phyloP scores from a whole-genome alignment of 2,113 vertebrate species.

The Embiotoca jacksoni region DNA sequence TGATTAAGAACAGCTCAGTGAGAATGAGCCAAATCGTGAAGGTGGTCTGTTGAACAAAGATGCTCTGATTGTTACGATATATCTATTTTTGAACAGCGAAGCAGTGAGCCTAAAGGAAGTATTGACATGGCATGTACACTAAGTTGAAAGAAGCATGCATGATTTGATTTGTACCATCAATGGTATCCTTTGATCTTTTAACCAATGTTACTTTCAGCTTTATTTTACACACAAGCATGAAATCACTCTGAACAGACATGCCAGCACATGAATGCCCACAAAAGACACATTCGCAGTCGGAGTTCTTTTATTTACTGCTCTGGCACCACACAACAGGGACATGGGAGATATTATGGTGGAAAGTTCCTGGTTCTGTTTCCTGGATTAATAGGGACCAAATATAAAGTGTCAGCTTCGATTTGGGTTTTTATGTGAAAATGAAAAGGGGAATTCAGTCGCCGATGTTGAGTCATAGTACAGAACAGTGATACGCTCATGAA shows the following conservation, averaged over 20 bases:
- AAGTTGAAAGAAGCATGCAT: neutral
- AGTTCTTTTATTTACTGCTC: constrained; percentile 55
- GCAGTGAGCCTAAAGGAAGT: neutral
- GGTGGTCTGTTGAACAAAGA: neutral
- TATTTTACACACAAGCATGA: constrained; percentile 54
- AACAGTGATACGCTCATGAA: constrained; percentile 44
- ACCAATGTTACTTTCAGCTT: constrained; percentile 13
- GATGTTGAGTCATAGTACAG: constrained; percentile 38
- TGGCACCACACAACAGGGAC: constrained; percentile 53
- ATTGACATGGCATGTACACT: neutral
- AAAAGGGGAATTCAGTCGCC: constrained; percentile 39
- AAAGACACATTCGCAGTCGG: constrained; percentile 34
- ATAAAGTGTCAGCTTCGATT: constrained; percentile 71
- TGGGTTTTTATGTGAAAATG: constrained; percentile 37
- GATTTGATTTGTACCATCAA: neutral
- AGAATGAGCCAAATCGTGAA: constrained; percentile 9
- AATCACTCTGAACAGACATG: constrained; percentile 42
- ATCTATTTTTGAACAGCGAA: too few relatives aligned
- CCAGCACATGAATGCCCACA: constrained; percentile 35
- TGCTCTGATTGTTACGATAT: neutral
- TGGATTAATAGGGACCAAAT: constrained; percentile 65
- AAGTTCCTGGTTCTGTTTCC: constrained; percentile 62
- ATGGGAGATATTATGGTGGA: constrained; percentile 58
- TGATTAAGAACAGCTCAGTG: constrained; percentile 23
- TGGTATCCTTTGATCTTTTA: neutral